Base-by-base conservation (phyloP, 1,140 invertebrate genomes). In the Ruditapes philippinarum region DNA sequence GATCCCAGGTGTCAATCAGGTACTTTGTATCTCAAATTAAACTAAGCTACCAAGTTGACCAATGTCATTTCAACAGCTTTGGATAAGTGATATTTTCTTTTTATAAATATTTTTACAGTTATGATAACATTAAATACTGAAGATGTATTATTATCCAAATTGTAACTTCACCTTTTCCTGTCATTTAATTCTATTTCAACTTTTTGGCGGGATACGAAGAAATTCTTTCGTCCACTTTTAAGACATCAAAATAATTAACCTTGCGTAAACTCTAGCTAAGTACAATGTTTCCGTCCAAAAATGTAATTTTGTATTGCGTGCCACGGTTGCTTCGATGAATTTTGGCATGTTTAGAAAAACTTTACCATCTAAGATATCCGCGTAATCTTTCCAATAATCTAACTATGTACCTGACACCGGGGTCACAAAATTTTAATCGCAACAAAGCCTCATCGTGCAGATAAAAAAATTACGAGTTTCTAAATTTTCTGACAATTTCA, bases 341-440 rank as follows among this genome's bases (percentile, higher is more conserved):
- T 68, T 83, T 83, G 81, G 62, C 81, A 83, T 83, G 81, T 83
- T 83, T 65, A 42, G 81, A 70, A 83, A 83, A 78, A 49, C 40
- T 83, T 70, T 28, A 70, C 65, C 81, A 62, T 83, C 62, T 40
- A 28, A 12, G 14, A 54, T 49, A 12, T 49, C 25, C 36, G 28
- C 22, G 25, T 83, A 83, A 83, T 83, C 81, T 83, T 49, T 70
- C 31, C 14, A 70, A 83, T 83, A 70, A 83, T 83, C 81, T 70
- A 1, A 62, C 22, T 12, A 70, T 70, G 62, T 83, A 83, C 81
- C 65, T 33, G 79, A 65, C 36, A 62, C 57, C 0, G 9, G 45
- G 79, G 79, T 65, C 79, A 78, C 74, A 36, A 54, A n/a, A 78
- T 78, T 78, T 57, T 78, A 78, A 78, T 78, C 45, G 45, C 25